Conservation (phyloP, 2,797 vertebrate genomes). For the Rhinoraja longicauda region DNA sequence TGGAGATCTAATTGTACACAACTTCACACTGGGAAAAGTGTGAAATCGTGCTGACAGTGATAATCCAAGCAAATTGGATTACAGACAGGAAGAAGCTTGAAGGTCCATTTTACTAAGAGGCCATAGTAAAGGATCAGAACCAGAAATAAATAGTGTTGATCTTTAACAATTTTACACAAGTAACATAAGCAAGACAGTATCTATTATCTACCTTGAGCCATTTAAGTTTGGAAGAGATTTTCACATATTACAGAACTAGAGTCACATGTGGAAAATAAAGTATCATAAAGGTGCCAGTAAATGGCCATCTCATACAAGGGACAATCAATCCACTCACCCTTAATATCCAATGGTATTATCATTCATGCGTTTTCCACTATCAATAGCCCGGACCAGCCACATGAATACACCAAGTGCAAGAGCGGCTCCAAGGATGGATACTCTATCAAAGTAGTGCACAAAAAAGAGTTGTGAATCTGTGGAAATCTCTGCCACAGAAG, state of each 20-base stretch:
- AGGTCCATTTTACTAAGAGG: not conserved
- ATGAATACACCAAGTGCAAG: not conserved
- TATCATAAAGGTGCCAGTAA: not conserved
- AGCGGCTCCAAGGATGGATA: not conserved
- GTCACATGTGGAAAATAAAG: too few species aligned
- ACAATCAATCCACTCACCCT: not conserved
- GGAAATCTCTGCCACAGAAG: too few species aligned
- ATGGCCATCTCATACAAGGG: not conserved
- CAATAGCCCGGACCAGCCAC: not conserved
- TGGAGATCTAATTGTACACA: too few species aligned
- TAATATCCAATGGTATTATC: not conserved
- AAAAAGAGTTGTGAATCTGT: too few species aligned
- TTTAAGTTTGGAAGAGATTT: not conserved
- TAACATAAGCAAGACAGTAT: not conserved
- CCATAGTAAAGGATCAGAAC: not conserved
- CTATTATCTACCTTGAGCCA: not conserved
- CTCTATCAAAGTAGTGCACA: too few species aligned
- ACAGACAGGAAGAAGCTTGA: not conserved
- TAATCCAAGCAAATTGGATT: not conserved
- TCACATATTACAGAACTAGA: not conserved
- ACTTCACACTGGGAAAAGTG: too few species aligned
- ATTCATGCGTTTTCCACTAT: not conserved
- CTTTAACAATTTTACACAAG: not conserved
- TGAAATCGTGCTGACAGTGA: not conserved
- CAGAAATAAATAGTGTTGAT: not conserved